These are phyloP conservation scores for Eulacestoma nigropectus DNA, from an alignment of 2,113 vertebrate genomes.

Conservation along the genomic window DNA sequence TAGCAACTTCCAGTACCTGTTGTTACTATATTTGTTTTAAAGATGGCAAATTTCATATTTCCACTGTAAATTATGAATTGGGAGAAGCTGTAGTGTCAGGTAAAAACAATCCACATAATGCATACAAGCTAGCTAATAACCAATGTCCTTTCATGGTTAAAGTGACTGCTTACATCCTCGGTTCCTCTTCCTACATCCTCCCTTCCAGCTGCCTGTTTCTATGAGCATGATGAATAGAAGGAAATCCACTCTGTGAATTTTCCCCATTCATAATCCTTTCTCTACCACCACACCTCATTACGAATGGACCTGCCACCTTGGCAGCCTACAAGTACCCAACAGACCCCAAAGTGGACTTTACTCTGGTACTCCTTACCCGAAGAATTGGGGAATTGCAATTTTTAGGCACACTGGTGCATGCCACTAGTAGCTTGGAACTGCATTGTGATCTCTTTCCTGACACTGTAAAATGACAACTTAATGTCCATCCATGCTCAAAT, in stretches of 20 bases:
- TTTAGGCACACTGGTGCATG: not conserved
- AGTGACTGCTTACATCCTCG: not conserved
- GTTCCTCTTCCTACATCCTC: conserved; percentile 14
- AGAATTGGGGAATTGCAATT: not conserved
- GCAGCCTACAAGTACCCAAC: not conserved
- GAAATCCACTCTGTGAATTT: not conserved
- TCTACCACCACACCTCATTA: not conserved
- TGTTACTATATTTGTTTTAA: not conserved
- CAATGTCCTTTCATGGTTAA: not conserved
- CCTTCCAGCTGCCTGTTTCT: not conserved
- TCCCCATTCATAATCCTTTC: not conserved
- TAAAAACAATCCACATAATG: not conserved
- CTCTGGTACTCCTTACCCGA: not conserved
- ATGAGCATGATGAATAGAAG: not conserved
- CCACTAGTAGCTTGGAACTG: not conserved
- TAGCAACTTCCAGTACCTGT: not conserved
- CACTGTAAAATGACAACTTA: not conserved
- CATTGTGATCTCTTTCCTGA: not conserved
- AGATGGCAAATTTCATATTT: not conserved
- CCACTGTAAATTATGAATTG: not conserved
- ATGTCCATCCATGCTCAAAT: not conserved
- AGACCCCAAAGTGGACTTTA: not conserved
- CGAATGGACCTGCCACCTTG: not conserved
- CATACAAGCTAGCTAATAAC: not conserved
- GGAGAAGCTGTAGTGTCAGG: not conserved